Evolutionary conservation across 92 coral and sea anemone genomes (phyloP), one percentile per base, ranked within the genome.

Genomic region (Heliopora coerulea): DNA sequence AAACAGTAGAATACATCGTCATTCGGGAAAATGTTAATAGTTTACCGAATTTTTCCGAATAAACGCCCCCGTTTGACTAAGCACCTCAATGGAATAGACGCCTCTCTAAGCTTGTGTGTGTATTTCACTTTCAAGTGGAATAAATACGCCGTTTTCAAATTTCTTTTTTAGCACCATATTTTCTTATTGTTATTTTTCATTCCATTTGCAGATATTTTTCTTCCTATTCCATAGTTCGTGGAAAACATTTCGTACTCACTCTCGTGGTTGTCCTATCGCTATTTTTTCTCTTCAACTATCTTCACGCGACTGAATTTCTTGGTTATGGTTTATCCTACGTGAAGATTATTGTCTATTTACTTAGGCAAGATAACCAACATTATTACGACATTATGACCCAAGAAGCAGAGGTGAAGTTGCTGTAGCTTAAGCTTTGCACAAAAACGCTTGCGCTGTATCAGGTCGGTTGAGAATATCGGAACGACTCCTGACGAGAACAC

Each of bases 311-410:
- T 27, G 59, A 67, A 13, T 27, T 67, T 21, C 74, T 67, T 35
- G 12, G 33, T 8, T 67, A 44, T 29, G 74, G 74, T 56, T n/a
- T 67, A 2, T 67, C 74, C 8, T 67, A 67, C 20, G 24, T 67
- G n/a, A 67, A 46, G 37, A 18, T 67, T 23, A 67, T 67, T 49
- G 3, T 44, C 21, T 67, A 37, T 30, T 59, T 67, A 44, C 15
- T 67, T 0, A 67, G 48, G 41, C 74, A 67, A 48, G 74, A 67
- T 41, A 67, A 67, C 14, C 74, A 67, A 49, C 74, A 67, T 67
- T 67, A 67, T 30, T 67, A 67, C 41, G 74, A 67, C 37, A 49
- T 67, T 30, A 67, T 67, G 74, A 15, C 54, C 0, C 74, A 67
- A 27, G 74, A 67, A 67, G 74, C 74, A 5, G 58, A 49, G 6